Conservation (phyloP, 2,888 invertebrate species). For the Julus scandinavius region DNA sequence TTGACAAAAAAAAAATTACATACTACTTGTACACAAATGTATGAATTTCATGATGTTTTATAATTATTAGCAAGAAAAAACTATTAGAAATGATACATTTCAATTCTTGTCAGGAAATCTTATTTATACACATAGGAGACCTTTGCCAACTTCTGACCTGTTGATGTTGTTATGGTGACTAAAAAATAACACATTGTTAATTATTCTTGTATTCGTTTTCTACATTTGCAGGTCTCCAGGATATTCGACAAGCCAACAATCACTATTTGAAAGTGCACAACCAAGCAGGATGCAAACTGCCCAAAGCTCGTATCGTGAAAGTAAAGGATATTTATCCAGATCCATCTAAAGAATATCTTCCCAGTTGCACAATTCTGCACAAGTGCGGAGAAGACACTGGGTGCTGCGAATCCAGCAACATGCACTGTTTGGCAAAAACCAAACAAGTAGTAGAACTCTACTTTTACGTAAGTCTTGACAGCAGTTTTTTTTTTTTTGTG, state of each 20-base stretch:
- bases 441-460: constrained; percentile 78
- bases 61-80: no score
- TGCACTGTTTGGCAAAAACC: constrained; percentile 81
- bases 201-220: no score
- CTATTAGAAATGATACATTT: no score
- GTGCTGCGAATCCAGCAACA: constrained; percentile 79
- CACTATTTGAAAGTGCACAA: constrained; percentile 67
- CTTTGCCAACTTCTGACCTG: no score
- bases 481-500: neutral
- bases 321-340: constrained; percentile 77
- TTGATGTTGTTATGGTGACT: no score
- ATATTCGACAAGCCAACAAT: constrained; percentile 65
- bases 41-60: no score
- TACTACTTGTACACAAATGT: no score
- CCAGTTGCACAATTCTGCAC: constrained; percentile 86
- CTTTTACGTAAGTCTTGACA: constrained; percentile 79
- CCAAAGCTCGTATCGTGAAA: constrained; percentile 79
- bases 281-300: constrained; percentile 75
- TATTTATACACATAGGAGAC: no score
- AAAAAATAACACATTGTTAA: no score
- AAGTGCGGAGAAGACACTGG: constrained; percentile 89
- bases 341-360: constrained; percentile 79
- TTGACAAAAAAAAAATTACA: no score
- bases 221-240: constrained; percentile 57
- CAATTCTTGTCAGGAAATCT: no score